phyloP scores from a whole-genome alignment of 2,797 vertebrate species.

The Scyliorhinus canicula region DNA sequence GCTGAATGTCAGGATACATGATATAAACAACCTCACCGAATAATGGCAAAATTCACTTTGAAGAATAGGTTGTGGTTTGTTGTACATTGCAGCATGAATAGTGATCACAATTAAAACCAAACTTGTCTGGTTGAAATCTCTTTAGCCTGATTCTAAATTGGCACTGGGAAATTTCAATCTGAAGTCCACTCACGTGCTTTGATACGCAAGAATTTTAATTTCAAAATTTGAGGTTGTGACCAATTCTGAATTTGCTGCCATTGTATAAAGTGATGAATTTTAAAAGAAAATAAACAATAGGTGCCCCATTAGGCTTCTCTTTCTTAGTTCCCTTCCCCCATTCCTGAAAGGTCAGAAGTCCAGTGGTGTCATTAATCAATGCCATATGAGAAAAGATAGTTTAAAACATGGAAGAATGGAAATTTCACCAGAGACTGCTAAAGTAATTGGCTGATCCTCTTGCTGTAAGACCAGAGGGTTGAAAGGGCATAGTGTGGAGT shows the following conservation, averaged over 20 bases:
- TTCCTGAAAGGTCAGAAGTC: not conserved
- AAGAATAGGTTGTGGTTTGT: not conserved
- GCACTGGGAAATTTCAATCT: not conserved
- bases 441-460: not conserved
- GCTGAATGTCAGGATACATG: not conserved
- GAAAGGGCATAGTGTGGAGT: not conserved
- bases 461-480: not conserved
- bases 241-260: not conserved
- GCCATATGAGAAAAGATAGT: not conserved
- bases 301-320: not conserved
- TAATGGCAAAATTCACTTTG: not conserved
- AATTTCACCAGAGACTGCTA: not conserved
- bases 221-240: not conserved
- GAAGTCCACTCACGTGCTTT: not conserved
- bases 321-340: not conserved
- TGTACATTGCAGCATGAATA: not conserved
- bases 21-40: not conserved
- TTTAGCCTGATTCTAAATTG: not conserved
- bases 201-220: not conserved
- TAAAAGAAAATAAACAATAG: not conserved
- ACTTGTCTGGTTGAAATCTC: not conserved
- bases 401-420: not conserved
- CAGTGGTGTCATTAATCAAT: not conserved
- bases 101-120: not conserved
- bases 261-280: not conserved